Conservation (phyloP, 2,888 invertebrate species). For the Drosophila pegasa region DNA sequence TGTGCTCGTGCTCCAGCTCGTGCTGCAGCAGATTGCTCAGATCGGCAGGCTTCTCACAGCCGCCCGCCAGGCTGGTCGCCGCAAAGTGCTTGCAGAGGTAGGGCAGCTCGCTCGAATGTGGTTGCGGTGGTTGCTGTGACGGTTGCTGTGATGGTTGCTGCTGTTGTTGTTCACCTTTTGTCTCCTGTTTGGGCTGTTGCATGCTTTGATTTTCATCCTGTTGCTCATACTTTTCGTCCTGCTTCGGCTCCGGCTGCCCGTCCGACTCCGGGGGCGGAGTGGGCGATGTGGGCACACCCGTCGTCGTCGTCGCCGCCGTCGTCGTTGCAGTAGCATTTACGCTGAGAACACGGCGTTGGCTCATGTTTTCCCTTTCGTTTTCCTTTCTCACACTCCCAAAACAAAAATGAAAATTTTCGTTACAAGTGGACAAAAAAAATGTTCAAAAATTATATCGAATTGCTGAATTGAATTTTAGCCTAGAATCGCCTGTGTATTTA, state of each 20-base stretch:
- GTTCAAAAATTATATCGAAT: conserved; percentile 3
- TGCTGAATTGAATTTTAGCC: conserved; percentile 13
- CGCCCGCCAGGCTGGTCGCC: background rate
- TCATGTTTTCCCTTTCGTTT: conserved; percentile 7
- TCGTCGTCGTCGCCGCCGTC: too few relatives aligned
- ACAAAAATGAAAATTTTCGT: background rate
- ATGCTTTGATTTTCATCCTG: background rate
- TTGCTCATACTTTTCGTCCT: background rate
- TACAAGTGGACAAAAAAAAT: background rate
- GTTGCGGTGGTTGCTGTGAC: background rate
- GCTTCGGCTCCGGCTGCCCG: background rate
- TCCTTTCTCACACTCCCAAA: background rate
- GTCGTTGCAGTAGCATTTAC: background rate
- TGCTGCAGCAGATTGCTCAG: background rate
- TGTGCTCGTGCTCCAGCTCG: too few relatives aligned
- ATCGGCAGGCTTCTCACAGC: background rate
- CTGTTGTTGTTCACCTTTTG: background rate
- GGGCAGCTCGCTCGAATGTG: background rate
- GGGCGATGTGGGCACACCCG: conserved; percentile 9
- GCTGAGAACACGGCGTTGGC: conserved; percentile 4
- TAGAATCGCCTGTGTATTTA: conserved; percentile 8
- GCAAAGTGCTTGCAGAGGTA: too few relatives aligned
- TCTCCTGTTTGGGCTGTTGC: background rate
- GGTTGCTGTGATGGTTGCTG: background rate
- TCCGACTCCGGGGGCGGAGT: background rate